These are phyloP conservation scores for Ditylenchus dipsaci DNA, from an alignment of 1,140 invertebrate species.

Conservation along the genomic window DNA sequence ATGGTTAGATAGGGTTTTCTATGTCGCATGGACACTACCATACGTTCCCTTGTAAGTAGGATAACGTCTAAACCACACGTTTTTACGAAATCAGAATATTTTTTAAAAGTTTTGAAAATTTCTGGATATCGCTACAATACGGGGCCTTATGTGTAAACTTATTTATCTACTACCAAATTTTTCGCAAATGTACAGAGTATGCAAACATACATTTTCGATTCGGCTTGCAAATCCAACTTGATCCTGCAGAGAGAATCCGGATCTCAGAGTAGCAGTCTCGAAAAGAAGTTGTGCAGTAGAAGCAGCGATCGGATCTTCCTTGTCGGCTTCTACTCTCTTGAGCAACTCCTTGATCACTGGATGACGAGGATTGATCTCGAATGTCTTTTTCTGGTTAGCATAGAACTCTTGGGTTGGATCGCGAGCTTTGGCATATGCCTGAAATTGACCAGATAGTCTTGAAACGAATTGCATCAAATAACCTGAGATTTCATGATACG, in stretches of 20 bases:
- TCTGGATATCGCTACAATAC: neutral
- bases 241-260: constrained; percentile 81
- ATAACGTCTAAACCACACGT: too few relatives aligned
- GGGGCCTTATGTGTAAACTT: neutral
- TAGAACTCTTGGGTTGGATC: constrained; percentile 86
- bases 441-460: neutral
- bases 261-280: constrained; percentile 80
- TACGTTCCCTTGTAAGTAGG: too few relatives aligned
- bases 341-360: constrained; percentile 87
- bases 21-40: too few relatives aligned
- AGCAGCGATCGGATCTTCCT: constrained; percentile 74
- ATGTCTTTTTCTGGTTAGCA: constrained; percentile 88
- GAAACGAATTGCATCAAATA: neutral
- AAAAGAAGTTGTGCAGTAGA: constrained; percentile 86
- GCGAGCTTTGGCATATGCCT: constrained; percentile 86
- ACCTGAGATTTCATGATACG: constrained; percentile 81
- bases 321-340: constrained; percentile 71
- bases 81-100: too few relatives aligned
- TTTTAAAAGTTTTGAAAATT: neutral
- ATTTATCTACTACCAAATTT: neutral
- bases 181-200: neutral
- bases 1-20: too few relatives aligned
- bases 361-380: constrained; percentile 96
- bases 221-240: constrained; percentile 78
- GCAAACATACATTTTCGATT: constrained; percentile 67